Percentiles rank a stretch among this genome's conserved stretches.
phyloP scores from a whole-genome alignment of 2,888 invertebrate genomes.

The Ptycholaimellus sp. region DNA sequence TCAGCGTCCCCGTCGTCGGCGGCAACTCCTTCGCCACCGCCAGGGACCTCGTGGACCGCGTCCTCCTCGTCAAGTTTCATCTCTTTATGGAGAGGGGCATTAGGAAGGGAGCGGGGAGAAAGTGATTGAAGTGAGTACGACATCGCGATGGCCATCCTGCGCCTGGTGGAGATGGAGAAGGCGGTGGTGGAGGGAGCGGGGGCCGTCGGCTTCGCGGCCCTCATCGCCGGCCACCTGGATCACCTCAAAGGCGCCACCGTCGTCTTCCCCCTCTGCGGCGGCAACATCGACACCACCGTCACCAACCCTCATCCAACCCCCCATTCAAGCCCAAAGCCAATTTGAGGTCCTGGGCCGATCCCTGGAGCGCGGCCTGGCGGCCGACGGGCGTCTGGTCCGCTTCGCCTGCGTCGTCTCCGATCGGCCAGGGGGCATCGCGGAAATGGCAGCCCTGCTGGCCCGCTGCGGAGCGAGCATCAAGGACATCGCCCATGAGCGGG shows the following conservation, averaged over 20 bases:
- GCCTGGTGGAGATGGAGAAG: conserved; percentile 32
- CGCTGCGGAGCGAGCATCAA: conserved; percentile 42
- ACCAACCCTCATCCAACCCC: too few relatives aligned
- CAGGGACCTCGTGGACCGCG: conserved; percentile 46
- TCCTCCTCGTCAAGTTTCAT: conserved; percentile 48
- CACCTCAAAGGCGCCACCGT: conserved; percentile 41
- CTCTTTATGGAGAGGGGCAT: neutral
- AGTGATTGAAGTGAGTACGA: conserved; percentile 24
- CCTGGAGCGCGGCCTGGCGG: conserved; percentile 29
- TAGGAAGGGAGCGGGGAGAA: conserved; percentile 7
- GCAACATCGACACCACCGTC: conserved; percentile 35
- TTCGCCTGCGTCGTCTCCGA: conserved; percentile 32
- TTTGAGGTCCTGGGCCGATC: conserved; percentile 31
- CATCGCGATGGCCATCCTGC: conserved; percentile 32
- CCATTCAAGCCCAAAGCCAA: too few relatives aligned
- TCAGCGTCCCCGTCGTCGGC: conserved; percentile 64
- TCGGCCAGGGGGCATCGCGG: conserved; percentile 32
- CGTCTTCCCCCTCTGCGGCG: conserved; percentile 32
- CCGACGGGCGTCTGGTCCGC: conserved; percentile 30
- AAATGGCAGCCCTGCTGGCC: conserved; percentile 29
- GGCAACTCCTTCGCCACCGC: conserved; percentile 57
- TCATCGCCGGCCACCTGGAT: conserved; percentile 51
- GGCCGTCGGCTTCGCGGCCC: conserved; percentile 57
- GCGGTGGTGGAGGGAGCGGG: conserved; percentile 76
- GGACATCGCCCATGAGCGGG: conserved; percentile 80